Evolutionary conservation across 2,888 invertebrate genomes (phyloP), one percentile per base, ranked within the genome.

Genomic region (Phortica okadai): DNA sequence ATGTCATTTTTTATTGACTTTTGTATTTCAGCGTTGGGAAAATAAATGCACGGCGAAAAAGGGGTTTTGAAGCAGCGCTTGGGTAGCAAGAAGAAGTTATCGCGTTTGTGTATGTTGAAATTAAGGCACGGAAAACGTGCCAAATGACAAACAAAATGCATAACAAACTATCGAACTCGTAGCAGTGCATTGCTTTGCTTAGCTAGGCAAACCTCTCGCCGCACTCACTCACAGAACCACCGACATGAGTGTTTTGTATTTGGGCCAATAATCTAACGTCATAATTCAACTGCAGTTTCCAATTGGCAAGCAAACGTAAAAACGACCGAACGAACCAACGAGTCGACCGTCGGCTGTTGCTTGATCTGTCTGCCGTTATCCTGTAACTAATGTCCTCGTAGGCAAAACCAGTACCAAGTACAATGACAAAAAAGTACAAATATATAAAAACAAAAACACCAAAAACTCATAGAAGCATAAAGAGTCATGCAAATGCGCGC

Each of bases 211-310:
- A 6, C 1, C 7, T 1, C 8, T 33, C 41, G 62, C 59, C 59
- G 6, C 6, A 6, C 21, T 21, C 8, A 10, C 4, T 1, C 33
- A 33, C 4, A 33, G 3, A 33, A 33, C 33, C 33, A 33, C 33
- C 6, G 50, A 50, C 4, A 3, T 50, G 10, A 11, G 10, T 50
- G 8, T 33, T 14, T 7, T 33, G 70, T 54, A 82, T 78, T 79
- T 67, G 75, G 78, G 79, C 59, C 79, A 82, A 82, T 77, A 82
- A 82, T 78, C 79, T 79, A 74, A 75, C 45, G 75, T 75, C 76
- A 80, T 81, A 81, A 80, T 78, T 81, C 76, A 56, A 56, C 70
- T 72, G 70, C 70, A 72, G 70, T 75, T 69, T 45, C 45, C 45
- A 69, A 42, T 41, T 66, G 66, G 66, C 66, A 66, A 42, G 66